Evolutionary conservation across 2,888 invertebrate genomes (phyloP), one percentile per base, ranked within the genome.

Genomic region (Danaus chrysippus): DNA sequence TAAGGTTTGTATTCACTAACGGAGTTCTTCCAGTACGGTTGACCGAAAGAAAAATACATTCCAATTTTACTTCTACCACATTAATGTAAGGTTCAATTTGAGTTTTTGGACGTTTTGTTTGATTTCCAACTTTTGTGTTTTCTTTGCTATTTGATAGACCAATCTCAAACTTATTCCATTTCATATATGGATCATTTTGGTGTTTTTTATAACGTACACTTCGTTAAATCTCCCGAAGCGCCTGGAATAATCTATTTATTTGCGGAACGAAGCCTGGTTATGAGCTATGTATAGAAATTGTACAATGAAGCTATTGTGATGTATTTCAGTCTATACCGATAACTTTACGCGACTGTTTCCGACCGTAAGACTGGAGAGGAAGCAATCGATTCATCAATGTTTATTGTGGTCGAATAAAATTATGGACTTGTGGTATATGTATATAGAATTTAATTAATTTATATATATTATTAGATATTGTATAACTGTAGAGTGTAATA

Each of bases 181-280:
- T 1, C n/a, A 0, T 1, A 23, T 60, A 60, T 56, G 61, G 59
- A 62, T 42, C 42, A 23, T 58, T 61, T 63, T 62, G 15, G 62
- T 17, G 57, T 63, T 57, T 11, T 15, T 3, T 15, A 17, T 53
- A 41, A 54, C 49, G 15, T 61, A 60, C 58, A 66, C 62, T 69
- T 69, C 65, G 62, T 68, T 66, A 68, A 61, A 61, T 60, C 56
- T 52, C 67, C 67, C 63, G 60, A 58, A 69, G 68, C 63, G 66
- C 63, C 59, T 62, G 60, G 62, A 64, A 67, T 72, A 73, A 73
- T 70, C 67, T 63, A 70, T 69, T 67, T 72, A 68, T 71, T 72
- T 70, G 71, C 57, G 52, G 61, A 64, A 56, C 56, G 59, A 58
- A 64, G 62, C 64, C 66, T 66, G 62, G 62, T 19, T 64, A 60